Evolutionary conservation across 2,888 invertebrate genomes (phyloP).

Genomic region (Platerodrilus igneus): DNA sequence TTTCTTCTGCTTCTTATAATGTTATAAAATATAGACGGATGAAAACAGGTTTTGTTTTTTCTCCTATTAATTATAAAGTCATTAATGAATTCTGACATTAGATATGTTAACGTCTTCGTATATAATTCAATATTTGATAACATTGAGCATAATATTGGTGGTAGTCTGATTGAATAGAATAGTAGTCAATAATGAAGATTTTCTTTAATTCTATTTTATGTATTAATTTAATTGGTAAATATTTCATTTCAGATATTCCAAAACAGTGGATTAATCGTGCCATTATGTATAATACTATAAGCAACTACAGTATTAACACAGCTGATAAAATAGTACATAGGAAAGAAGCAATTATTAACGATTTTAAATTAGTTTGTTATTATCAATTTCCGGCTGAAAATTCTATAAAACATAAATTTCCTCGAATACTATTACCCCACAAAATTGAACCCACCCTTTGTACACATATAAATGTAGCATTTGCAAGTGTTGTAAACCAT

Average conservation of each 20-base stretch:
- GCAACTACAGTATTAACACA: slow-evolving; percentile 21
- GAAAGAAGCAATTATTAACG: slow-evolving; percentile 14
- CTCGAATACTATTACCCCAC: slow-evolving; percentile 50
- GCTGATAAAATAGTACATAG: slow-evolving; percentile 24
- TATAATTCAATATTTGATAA: too few species aligned
- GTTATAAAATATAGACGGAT: too few species aligned
- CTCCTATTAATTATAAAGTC: too few species aligned
- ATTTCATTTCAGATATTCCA: slow-evolving; percentile 33
- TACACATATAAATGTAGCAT: slow-evolving; percentile 78
- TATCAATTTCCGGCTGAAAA: slow-evolving; percentile 55
- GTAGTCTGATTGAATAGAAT: too few species aligned
- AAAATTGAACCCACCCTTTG: slow-evolving; percentile 69
- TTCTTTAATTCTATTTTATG: too few species aligned
- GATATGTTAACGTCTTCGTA: too few species aligned
- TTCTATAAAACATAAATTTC: slow-evolving; percentile 24
- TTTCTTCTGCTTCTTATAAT: too few species aligned
- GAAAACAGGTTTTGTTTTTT: too few species aligned
- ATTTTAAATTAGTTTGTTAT: slow-evolving; percentile 60
- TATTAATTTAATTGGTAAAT: too few species aligned
- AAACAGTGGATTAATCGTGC: slow-evolving; percentile 35
- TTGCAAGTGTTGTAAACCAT: slow-evolving; percentile 61
- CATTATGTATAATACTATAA: slow-evolving; percentile 32
- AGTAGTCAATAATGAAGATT: too few species aligned
- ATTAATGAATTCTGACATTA: too few species aligned
- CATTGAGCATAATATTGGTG: too few species aligned